Percentiles rank a stretch among this genome's conserved stretches.
These are phyloP conservation scores for Zosterops japonicus DNA, from an alignment of 2,113 vertebrate genomes.

Conservation along the genomic window DNA sequence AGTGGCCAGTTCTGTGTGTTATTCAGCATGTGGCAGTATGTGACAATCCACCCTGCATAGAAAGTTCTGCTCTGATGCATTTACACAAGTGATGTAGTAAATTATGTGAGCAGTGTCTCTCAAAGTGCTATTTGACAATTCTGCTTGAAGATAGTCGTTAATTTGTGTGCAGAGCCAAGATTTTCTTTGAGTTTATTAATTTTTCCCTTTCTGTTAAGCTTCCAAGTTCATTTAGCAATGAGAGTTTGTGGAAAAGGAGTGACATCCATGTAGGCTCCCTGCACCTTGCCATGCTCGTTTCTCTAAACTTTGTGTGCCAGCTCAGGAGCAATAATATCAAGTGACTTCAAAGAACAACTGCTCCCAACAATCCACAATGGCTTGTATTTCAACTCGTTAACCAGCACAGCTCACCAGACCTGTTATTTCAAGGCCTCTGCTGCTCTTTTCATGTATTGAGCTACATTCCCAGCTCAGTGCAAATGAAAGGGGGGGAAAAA, in stretches of 20 bases:
- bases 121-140: not conserved
- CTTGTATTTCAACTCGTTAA: conserved; percentile 41
- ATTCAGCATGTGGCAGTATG: not conserved
- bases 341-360: conserved; percentile 54
- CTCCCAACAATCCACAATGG: conserved; percentile 13
- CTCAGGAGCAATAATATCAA: conserved; percentile 48
- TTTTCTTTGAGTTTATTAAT: not conserved
- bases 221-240: conserved; percentile 5
- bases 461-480: not conserved
- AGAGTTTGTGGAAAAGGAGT: not conserved
- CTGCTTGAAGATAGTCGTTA: not conserved
- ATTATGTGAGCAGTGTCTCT: not conserved
- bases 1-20: not conserved
- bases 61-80: not conserved
- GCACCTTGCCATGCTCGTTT: not conserved
- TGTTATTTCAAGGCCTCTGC: conserved; percentile 49
- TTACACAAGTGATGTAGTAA: not conserved
- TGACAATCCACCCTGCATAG: not conserved
- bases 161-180: not conserved
- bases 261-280: not conserved
- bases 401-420: conserved; percentile 47
- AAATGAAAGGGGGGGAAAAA: not conserved
- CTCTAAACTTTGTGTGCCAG: not conserved
- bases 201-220: not conserved
- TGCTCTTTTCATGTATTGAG: conserved; percentile 22